Conservation (phyloP, 2,113 vertebrate genomes). For the Stegostoma tigrinum region DNA sequence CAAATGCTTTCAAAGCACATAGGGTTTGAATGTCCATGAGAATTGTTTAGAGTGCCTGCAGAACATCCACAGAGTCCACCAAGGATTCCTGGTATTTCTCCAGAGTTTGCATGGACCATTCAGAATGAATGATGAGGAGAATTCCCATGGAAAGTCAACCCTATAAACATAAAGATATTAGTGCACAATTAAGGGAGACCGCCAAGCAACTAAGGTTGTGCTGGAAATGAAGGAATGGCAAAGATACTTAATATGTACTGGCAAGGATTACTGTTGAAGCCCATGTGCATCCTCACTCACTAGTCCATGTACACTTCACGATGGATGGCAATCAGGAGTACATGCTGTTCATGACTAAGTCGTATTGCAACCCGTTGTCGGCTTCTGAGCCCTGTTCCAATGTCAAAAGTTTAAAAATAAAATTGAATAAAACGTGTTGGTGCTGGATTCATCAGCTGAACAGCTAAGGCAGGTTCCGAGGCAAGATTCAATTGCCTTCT, state of each 20-base stretch:
- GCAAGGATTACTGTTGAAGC: background rate
- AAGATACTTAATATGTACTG: background rate
- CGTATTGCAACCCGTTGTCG: too few relatives aligned
- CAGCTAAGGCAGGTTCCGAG: too few relatives aligned
- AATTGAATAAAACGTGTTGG: too few relatives aligned
- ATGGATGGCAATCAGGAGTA: background rate
- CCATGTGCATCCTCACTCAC: background rate
- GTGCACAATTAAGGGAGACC: background rate
- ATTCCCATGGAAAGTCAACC: background rate
- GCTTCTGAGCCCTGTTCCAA: too few relatives aligned
- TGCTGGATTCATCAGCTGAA: too few relatives aligned
- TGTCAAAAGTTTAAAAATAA: too few relatives aligned
- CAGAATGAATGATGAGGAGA: background rate
- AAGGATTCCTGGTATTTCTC: background rate
- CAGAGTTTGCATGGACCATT: background rate
- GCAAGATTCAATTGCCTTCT: too few relatives aligned
- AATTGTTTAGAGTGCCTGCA: background rate
- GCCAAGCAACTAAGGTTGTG: background rate
- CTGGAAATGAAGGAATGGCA: background rate
- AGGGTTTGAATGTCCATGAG: background rate
- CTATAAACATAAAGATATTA: background rate
- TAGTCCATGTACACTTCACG: background rate
- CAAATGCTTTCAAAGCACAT: background rate
- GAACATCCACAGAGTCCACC: too few relatives aligned
- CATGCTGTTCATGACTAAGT: too few relatives aligned